A percentile compares a stretch with the other conserved stretches of the same genome.
These are phyloP conservation scores for Apamea crenata DNA, from an alignment of 2,888 invertebrate genomes.

Conservation along the genomic window DNA sequence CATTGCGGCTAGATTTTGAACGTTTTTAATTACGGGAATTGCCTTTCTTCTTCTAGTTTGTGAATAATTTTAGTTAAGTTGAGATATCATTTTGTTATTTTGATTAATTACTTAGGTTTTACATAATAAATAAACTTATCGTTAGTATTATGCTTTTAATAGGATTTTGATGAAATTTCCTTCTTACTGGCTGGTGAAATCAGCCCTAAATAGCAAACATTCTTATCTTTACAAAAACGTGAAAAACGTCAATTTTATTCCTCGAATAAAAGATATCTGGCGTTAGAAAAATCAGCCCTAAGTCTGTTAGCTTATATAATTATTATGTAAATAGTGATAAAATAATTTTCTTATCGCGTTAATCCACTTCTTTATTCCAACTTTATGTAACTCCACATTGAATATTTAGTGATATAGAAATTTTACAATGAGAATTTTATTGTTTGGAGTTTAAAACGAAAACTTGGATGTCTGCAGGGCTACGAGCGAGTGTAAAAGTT, in stretches of 20 bases:
- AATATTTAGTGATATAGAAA: conserved; percentile 38
- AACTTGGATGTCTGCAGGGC: conserved; percentile 56
- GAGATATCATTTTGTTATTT: no score
- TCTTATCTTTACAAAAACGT: no score
- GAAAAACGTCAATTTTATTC: no score
- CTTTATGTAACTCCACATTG: conserved; percentile 20
- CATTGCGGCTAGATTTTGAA: not conserved
- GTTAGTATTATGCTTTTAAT: no score
- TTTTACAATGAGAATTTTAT: conserved; percentile 53
- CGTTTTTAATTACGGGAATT: not conserved
- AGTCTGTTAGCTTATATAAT: no score
- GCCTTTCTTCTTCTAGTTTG: no score
- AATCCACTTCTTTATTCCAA: conserved; percentile 10
- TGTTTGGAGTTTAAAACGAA: conserved; percentile 48
- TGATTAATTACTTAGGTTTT: no score
- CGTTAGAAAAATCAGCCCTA: not conserved
- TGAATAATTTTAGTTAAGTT: no score
- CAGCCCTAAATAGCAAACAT: not conserved
- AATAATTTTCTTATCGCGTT: not conserved
- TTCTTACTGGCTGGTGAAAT: not conserved
- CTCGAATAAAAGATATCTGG: no score
- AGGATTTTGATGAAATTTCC: no score
- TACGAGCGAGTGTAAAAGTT: conserved; percentile 46
- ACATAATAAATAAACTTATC: no score
- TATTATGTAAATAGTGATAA: not conserved